These are phyloP conservation scores for Coreius guichenoti DNA, from an alignment of 2,797 vertebrate species.

Conservation along the genomic window DNA sequence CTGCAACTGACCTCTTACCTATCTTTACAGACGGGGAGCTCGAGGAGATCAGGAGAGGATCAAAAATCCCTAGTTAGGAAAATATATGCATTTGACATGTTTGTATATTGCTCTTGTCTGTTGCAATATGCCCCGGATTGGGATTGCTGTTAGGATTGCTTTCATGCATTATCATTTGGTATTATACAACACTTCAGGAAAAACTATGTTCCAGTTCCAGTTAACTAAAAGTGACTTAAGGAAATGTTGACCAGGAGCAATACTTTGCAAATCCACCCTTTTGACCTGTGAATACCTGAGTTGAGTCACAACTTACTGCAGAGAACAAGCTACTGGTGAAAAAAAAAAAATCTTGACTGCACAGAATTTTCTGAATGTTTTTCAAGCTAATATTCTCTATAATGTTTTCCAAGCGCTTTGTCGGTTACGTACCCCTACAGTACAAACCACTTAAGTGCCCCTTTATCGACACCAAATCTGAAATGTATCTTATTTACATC, in stretches of 20 bases:
- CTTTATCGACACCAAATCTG: not conserved
- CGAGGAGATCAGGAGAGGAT: not conserved
- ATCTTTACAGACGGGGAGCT: constrained; percentile 25
- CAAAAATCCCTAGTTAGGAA: not conserved
- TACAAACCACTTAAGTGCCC: not conserved
- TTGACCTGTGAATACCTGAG: constrained; percentile 28
- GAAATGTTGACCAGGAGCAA: not conserved
- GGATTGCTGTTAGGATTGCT: not conserved
- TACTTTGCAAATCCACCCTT: not conserved
- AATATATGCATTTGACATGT: not conserved
- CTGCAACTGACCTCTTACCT: constrained; percentile 44
- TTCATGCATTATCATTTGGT: not conserved
- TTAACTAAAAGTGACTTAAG: not conserved
- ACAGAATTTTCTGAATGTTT: not conserved
- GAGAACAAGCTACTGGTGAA: not conserved
- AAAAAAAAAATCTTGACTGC: not conserved
- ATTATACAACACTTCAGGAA: not conserved
- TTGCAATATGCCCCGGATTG: not conserved
- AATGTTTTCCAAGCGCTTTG: not conserved
- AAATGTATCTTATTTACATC: not conserved
- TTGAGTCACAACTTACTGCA: not conserved
- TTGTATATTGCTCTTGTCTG: not conserved
- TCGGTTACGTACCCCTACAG: not conserved
- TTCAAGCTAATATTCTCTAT: not conserved
- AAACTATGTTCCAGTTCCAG: not conserved